These are phyloP conservation scores for Sceloporus undulatus DNA, from an alignment of 2,113 vertebrate species.

Conservation along the genomic window DNA sequence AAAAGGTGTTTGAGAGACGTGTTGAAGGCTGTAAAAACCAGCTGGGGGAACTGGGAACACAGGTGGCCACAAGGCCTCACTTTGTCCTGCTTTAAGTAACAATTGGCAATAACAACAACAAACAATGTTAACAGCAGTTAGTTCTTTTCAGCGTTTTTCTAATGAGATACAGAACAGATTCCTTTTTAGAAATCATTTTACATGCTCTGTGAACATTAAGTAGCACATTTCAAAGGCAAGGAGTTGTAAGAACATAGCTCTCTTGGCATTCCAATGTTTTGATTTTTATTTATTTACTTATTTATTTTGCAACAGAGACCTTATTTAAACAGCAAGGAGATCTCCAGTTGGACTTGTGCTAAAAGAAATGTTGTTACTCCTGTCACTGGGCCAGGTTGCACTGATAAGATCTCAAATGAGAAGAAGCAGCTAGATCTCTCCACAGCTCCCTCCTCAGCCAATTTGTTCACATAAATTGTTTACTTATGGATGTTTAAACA, in stretches of 20 bases:
- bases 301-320: constrained; percentile 7
- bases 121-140: too few species aligned
- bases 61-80: too few species aligned
- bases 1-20: too few species aligned
- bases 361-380: constrained; percentile 32
- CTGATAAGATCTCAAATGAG: constrained; percentile 41
- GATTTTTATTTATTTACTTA: background rate
- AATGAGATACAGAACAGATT: too few species aligned
- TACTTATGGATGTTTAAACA: constrained; percentile 44
- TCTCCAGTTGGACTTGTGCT: constrained; percentile 23
- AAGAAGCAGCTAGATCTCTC: constrained; percentile 30
- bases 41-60: too few species aligned
- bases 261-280: background rate
- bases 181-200: too few species aligned
- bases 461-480: constrained; percentile 50
- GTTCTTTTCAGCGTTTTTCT: too few species aligned
- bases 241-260: background rate
- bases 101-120: too few species aligned
- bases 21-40: too few species aligned
- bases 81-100: too few species aligned
- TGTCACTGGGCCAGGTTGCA: constrained; percentile 27
- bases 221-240: background rate
- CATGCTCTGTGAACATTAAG: background rate
- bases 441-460: constrained; percentile 6
- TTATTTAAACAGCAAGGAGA: constrained; percentile 19